Percentiles rank a stretch among this genome's conserved stretches.
Evolutionary conservation across 2,113 vertebrate species (phyloP).

Genomic region (Vimba vimba): DNA sequence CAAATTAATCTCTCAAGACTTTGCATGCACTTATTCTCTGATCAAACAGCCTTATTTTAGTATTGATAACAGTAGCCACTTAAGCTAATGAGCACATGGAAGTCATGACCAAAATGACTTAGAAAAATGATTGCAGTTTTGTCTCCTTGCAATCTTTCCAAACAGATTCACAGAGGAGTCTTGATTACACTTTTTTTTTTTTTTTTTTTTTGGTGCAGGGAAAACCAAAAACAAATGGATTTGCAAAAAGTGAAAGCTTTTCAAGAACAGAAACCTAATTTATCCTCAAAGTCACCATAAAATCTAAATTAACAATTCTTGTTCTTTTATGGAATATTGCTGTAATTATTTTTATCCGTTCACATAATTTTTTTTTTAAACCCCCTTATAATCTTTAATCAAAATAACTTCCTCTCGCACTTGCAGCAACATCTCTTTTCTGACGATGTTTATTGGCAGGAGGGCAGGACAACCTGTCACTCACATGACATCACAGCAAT

Average conservation of each 20-base stretch:
- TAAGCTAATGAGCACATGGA: background rate
- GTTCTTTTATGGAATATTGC: no score
- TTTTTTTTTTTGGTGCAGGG: no score
- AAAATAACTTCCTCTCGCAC: no score
- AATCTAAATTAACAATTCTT: no score
- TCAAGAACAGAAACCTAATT: background rate
- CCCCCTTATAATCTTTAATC: no score
- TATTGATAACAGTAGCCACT: background rate
- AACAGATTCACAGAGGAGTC: background rate
- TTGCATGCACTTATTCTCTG: background rate
- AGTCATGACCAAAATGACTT: background rate
- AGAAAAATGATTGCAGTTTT: background rate
- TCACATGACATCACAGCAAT: no score
- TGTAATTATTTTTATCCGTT: no score
- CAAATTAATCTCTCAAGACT: background rate
- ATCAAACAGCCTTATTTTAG: background rate
- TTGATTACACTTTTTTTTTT: background rate
- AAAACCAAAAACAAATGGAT: no score
- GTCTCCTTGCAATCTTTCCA: background rate
- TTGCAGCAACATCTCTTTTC: no score
- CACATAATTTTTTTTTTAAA: no score
- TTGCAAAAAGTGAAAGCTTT: background rate
- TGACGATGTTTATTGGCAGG: no score
- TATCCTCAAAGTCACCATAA: background rate
- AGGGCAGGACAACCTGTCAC: no score